Evolutionary conservation across 2,113 vertebrate genomes (phyloP).

Genomic region (Dolichotis patagonum): DNA sequence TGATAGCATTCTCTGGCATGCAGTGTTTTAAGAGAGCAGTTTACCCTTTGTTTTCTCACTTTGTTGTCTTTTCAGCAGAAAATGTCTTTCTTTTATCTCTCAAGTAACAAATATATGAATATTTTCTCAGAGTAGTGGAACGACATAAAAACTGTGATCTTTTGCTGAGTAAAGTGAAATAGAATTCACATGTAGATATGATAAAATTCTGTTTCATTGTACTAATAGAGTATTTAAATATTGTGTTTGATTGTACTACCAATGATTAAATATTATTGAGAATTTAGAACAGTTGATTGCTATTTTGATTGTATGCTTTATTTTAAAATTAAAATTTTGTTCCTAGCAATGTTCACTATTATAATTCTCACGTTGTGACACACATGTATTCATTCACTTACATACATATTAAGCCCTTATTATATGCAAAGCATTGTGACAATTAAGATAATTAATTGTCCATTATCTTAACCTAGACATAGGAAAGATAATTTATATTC

Average conservation of each 20-base stretch:
- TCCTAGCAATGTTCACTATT: background rate
- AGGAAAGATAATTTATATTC: background rate
- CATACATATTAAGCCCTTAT: background rate
- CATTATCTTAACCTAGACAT: background rate
- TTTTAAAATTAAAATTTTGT: background rate
- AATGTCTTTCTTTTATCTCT: slow-evolving; percentile 35
- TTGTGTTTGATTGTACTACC: background rate
- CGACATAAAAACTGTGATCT: background rate
- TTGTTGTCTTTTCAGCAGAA: slow-evolving; percentile 56
- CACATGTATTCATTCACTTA: background rate
- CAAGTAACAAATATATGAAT: slow-evolving; percentile 24
- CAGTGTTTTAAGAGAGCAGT: slow-evolving; percentile 71
- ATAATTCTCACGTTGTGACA: background rate
- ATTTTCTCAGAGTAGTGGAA: slow-evolving; percentile 8
- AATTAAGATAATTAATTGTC: background rate
- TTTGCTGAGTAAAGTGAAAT: background rate
- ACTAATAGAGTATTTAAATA: background rate
- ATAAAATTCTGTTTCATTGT: background rate
- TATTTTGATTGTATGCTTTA: background rate
- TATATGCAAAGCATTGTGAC: background rate
- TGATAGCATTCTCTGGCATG: slow-evolving; percentile 66
- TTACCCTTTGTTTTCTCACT: slow-evolving; percentile 72
- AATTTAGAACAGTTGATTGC: background rate
- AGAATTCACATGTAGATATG: too few relatives aligned
- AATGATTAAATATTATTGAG: background rate